These are phyloP conservation scores for Oreochromis niloticus DNA, from an alignment of 2,113 vertebrate genomes.

Conservation along the genomic window DNA sequence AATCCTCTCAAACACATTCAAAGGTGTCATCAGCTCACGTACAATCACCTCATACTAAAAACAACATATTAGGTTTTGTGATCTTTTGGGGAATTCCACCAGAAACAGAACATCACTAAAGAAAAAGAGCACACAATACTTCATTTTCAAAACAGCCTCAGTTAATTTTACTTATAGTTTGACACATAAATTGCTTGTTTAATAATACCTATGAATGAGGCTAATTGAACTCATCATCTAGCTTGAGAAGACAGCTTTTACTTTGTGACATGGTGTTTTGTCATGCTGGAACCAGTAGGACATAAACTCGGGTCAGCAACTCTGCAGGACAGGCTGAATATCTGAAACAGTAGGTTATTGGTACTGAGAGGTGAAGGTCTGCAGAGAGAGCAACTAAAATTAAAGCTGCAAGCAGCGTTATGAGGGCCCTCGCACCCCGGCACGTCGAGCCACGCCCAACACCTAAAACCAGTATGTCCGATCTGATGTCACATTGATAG, in stretches of 20 bases:
- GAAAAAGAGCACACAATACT: not conserved
- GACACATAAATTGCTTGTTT: not conserved
- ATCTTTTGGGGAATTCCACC: not conserved
- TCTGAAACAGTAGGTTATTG: not conserved
- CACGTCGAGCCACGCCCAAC: too few species aligned
- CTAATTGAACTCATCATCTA: not conserved
- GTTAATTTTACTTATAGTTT: not conserved
- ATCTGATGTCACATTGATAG: too few species aligned
- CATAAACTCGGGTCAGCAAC: not conserved
- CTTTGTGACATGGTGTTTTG: not conserved
- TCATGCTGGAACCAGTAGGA: not conserved
- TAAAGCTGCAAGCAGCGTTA: too few species aligned
- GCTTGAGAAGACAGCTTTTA: not conserved
- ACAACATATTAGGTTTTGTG: not conserved
- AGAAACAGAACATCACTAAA: not conserved
- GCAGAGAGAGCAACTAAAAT: not conserved
- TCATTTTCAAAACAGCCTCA: not conserved
- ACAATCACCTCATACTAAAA: not conserved
- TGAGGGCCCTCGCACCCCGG: too few species aligned
- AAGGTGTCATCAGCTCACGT: not conserved
- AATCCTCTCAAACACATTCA: not conserved
- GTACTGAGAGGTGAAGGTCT: not conserved
- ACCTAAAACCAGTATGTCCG: too few species aligned
- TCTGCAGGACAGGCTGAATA: not conserved
- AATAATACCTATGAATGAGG: not conserved